phyloP scores from a whole-genome alignment of 2,113 vertebrate species.

The Carassius auratus region DNA sequence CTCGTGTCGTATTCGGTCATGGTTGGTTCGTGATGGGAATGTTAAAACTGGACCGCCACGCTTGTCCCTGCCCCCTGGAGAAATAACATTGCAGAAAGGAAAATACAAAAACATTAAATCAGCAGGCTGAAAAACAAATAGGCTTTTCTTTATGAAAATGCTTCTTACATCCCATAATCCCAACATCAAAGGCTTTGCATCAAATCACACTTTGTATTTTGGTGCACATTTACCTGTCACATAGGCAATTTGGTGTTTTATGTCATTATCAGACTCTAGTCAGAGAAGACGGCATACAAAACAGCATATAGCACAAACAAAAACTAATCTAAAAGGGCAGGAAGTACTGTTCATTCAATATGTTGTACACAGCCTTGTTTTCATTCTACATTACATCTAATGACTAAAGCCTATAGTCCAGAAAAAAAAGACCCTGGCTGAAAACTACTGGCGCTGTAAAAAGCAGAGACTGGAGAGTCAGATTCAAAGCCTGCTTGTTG shows the following conservation, averaged over 20 bases:
- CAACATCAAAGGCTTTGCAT: background rate
- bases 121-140: background rate
- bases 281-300: background rate
- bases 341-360: background rate
- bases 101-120: background rate
- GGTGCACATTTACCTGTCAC: background rate
- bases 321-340: background rate
- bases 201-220: background rate
- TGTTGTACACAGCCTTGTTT: background rate
- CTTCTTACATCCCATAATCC: background rate
- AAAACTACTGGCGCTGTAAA: conserved; percentile 29
- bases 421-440: conserved; percentile 42
- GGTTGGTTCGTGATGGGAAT: conserved; percentile 97
- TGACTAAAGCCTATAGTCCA: background rate
- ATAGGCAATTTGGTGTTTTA: background rate
- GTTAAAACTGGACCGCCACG: conserved; percentile 96
- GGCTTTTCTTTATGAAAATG: background rate
- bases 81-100: background rate
- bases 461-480: background rate
- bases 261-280: background rate
- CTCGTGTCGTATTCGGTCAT: conserved; percentile 98
- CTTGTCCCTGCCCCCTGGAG: conserved; percentile 93
- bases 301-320: background rate
- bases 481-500: background rate
- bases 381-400: background rate